These are phyloP conservation scores for Otolemur garnettii DNA, from an alignment of 2,113 vertebrate genomes.

Conservation along the genomic window DNA sequence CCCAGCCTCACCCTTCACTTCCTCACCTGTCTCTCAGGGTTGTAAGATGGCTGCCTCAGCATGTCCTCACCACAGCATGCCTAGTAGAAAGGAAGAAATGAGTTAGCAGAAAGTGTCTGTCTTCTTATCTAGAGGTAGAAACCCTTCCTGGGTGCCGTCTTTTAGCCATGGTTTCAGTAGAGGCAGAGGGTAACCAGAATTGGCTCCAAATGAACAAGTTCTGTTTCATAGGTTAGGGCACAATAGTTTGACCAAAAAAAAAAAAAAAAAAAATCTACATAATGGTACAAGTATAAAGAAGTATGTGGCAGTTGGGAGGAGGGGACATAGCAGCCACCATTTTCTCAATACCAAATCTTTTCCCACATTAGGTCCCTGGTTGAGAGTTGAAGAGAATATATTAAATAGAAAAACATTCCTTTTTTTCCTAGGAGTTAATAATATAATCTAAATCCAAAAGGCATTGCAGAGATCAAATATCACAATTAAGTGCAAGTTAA, in stretches of 20 bases:
- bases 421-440: neutral
- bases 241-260: neutral
- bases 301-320: neutral
- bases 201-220: neutral
- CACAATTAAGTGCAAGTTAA: slow-evolving; percentile 26
- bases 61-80: neutral
- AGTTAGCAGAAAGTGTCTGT: neutral
- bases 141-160: neutral
- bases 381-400: neutral
- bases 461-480: slow-evolving; percentile 24
- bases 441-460: slow-evolving; percentile 52
- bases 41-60: neutral
- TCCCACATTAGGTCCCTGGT: neutral
- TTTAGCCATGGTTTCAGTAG: neutral
- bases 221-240: neutral
- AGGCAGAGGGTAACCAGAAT: neutral
- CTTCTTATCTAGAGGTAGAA: neutral
- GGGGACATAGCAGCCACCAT: neutral
- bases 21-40: neutral
- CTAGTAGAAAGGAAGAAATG: neutral
- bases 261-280: neutral
- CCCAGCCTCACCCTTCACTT: neutral
- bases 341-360: neutral
- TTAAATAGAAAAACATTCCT: neutral
- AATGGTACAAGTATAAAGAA: neutral